These are phyloP conservation scores for Myzus persicae DNA, from an alignment of 1,140 invertebrate genomes.

Conservation along the genomic window DNA sequence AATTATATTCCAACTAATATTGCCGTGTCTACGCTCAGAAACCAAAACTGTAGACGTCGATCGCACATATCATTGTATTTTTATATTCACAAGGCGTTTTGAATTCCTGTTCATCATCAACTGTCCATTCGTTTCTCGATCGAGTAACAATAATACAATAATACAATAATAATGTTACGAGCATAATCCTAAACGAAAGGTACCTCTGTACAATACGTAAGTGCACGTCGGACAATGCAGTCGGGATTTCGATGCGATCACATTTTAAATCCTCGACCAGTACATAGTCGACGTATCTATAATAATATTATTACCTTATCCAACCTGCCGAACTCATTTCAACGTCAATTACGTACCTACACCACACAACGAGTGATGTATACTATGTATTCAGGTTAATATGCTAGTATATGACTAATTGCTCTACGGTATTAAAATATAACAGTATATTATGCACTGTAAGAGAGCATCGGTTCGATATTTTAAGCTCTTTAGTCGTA, in stretches of 20 bases:
- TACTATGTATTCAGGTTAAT: too few relatives aligned
- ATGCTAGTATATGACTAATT: too few relatives aligned
- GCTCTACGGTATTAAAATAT: too few relatives aligned
- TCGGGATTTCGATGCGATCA: background rate
- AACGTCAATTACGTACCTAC: background rate
- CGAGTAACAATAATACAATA: background rate
- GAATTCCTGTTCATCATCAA: background rate
- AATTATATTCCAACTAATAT: too few relatives aligned
- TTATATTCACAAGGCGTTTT: background rate
- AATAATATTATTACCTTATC: background rate
- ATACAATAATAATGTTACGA: background rate
- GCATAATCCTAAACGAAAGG: background rate
- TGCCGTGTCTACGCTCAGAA: background rate
- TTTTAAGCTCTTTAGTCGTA: too few relatives aligned
- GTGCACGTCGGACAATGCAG: background rate
- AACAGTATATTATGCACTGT: too few relatives aligned
- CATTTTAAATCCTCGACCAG: background rate
- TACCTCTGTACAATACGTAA: background rate
- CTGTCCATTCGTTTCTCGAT: background rate
- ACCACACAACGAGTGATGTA: too few relatives aligned
- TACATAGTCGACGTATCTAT: background rate
- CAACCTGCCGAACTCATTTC: background rate
- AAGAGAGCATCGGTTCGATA: too few relatives aligned
- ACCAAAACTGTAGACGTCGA: background rate
- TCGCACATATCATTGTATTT: background rate